Evolutionary conservation across 2,113 vertebrate genomes (phyloP), one percentile per base, ranked within the genome.

Genomic region (Lagopus muta): DNA sequence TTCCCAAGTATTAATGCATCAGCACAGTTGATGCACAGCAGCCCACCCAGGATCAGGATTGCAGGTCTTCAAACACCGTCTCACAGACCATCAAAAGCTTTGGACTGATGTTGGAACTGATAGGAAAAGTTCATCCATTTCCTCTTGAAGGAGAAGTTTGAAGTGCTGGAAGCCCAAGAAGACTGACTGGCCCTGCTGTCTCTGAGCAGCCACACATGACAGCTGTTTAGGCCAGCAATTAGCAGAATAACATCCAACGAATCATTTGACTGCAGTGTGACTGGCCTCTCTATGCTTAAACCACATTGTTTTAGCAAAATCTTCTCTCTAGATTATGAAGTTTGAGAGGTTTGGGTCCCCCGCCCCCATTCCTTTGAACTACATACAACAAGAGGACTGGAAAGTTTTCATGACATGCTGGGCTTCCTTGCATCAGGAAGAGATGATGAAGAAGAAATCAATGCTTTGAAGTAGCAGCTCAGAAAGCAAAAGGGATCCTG

Each of bases 261-360:
- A 89, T 95, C 93, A 97, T 61, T 79, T 96, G 94, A 96, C 92
- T 81, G 87, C 21, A 43, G 82, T 69, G 40, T 96, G 95, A 97
- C 94, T 38, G 27, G 36, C 86, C 69, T 2, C 38, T 65, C 48
- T 32, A 6, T 1, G 6, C 18, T 54, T 77, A 82, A 60, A 28
- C 43, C 36, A 34, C 40, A n/a, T 34, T 54, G 91, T 90, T 83
- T 74, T 24, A 34, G 55, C 54, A 82, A 10, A 3, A 15, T 7
- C 36, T 88, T 74, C 66, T 70, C 74, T 2, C 7, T 20, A 69
- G 62, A 78, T 55, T 3, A 1, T 1, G 30, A n/a, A 47, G 6
- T 6, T 38, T 34, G 47, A 77, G 74, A 84, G 15, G 15, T 75
- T 36, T 70, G n/a, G 10, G 8, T 79, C 8, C 16, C 20, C 13